These are phyloP conservation scores for Gambelia wislizenii DNA, from an alignment of 2,797 vertebrate species.

Conservation along the genomic window DNA sequence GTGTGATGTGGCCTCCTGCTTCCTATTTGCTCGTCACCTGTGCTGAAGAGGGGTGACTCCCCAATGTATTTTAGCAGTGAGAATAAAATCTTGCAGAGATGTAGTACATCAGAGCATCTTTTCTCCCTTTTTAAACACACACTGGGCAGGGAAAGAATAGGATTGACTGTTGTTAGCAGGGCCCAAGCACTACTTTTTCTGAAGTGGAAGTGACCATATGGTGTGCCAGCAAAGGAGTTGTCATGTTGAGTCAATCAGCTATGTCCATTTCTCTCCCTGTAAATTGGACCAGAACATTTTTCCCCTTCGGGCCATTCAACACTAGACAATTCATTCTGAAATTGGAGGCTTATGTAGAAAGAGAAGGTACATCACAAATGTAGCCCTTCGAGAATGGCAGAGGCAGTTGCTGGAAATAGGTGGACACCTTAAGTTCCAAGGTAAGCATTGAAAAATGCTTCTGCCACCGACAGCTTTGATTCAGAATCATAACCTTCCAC, in stretches of 20 bases:
- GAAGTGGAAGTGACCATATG: background rate
- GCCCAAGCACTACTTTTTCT: background rate
- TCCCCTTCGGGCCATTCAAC: background rate
- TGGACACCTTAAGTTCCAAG: background rate
- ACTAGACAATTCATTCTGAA: background rate
- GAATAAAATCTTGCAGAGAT: conserved; percentile 69
- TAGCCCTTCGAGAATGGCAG: background rate
- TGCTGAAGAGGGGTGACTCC: conserved; percentile 25
- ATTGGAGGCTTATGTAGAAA: background rate
- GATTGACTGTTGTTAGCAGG: background rate
- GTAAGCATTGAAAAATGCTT: background rate
- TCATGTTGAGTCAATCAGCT: background rate
- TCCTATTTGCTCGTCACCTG: conserved; percentile 23
- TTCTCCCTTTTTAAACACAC: background rate
- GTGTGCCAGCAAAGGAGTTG: background rate
- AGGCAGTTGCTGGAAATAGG: background rate
- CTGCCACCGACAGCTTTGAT: no score
- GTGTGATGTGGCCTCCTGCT: conserved; percentile 29
- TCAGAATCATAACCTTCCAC: no score
- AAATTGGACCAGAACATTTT: background rate
- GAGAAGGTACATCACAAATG: no score
- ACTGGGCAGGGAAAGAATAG: background rate
- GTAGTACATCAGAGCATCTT: rapidly evolving
- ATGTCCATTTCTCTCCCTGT: no score
- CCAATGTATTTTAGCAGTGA: conserved; percentile 38